Evolutionary conservation across 2,888 invertebrate species (phyloP), one percentile per base, ranked within the genome.

Genomic region (Troides helena): DNA sequence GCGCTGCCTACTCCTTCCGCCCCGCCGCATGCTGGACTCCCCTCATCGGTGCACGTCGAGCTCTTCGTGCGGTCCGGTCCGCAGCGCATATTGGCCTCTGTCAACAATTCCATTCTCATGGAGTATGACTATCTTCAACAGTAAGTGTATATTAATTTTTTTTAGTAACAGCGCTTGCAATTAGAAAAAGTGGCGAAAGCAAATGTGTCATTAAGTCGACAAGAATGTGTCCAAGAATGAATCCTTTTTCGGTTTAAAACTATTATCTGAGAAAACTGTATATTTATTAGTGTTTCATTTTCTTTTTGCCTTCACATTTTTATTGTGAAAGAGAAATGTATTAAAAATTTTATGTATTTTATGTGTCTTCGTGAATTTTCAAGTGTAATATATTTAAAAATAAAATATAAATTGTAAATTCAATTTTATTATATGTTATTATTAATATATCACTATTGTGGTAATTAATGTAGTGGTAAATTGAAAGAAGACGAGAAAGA

Each of bases 101-200:
- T 97, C 71, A 96, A 96, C 85, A 95, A 95, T 78, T 94, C 95
- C 18, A 93, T 97, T 62, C 86, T 93, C 53, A 89, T 95, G 78
- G 95, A 96, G 78, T 92, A 93, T 75, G 94, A 95, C 72, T 82
- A 92, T 71, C 85, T 93, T 74, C 90, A 92, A 74, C 86, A 83
- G 89, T 89, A 70, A 81, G 90, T 84, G 68, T 43, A 14, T 39
- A 57, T 6, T 57, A 21, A 57, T 21, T 21, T 21, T 21, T 50
- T 39, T 39, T 39, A 39, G 39, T 39, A 39, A 39, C 8, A 39
- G 7, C 10, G 8, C 39, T 10, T 39, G 39, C 7, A 39, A 8
- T 10, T 39, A 39, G 39, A 8, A 39, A 39, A 39, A 39, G 10
- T 39, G 39, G 39, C 8, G 39, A 39, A 39, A 1, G 39, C 39